Percentiles rank a stretch among this genome's conserved stretches.
phyloP scores from a whole-genome alignment of 1,140 invertebrate species.

The Drosophila orosa region DNA sequence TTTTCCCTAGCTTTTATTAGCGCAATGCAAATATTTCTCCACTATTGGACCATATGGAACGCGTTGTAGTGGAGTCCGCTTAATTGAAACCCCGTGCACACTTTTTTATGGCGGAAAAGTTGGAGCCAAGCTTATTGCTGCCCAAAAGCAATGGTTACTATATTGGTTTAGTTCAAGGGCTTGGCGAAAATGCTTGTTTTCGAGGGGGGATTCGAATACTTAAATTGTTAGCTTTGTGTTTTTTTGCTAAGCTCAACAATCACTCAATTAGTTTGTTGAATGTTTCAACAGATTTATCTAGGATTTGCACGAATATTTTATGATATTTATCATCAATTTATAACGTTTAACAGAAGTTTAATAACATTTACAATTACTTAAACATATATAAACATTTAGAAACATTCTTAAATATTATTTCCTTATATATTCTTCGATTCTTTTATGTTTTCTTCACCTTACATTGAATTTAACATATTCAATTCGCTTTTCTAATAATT shows the following conservation, averaged over 20 bases:
- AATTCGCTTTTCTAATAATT: neutral
- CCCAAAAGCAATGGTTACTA: slow-evolving; percentile 12
- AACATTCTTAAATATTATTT: no score
- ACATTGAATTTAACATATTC: neutral
- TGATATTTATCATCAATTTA: no score
- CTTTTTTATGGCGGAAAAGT: slow-evolving; percentile 21
- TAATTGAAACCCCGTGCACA: slow-evolving; percentile 30
- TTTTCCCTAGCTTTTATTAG: slow-evolving; percentile 73
- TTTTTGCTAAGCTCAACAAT: neutral
- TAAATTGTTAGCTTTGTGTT: neutral
- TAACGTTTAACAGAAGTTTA: no score
- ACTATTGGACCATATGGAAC: slow-evolving; percentile 50
- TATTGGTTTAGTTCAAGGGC: slow-evolving; percentile 4
- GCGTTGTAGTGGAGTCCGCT: slow-evolving; percentile 30
- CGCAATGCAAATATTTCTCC: slow-evolving; percentile 73
- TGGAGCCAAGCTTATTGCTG: slow-evolving; percentile 11
- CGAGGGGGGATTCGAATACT: no score
- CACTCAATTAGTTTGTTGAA: neutral
- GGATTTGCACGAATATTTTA: no score
- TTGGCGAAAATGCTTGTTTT: neutral
- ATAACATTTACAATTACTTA: no score
- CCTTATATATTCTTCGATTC: neutral
- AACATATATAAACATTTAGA: no score
- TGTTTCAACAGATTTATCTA: neutral
- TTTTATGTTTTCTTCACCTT: no score